Percentiles rank a stretch among this genome's conserved stretches.
phyloP scores from a whole-genome alignment of 2,888 invertebrate species.

The Cylloceria caligata region DNA sequence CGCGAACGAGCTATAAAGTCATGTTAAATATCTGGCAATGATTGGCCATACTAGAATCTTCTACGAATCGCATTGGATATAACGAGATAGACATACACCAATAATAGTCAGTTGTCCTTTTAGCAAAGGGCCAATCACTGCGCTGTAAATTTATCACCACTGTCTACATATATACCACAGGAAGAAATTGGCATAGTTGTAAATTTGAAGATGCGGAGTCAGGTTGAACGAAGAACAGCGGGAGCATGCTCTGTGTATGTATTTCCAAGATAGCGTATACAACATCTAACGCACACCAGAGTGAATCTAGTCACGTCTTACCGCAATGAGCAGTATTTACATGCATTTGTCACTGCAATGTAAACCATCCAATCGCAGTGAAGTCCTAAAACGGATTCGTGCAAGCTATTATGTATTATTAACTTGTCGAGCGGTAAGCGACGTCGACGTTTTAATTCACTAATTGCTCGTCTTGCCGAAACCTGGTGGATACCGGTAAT shows the following conservation, averaged over 20 bases:
- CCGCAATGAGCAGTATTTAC: background rate
- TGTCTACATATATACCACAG: background rate
- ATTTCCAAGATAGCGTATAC: background rate
- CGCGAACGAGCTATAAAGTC: background rate
- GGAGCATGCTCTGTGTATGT: background rate
- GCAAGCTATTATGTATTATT: slow-evolving; percentile 30
- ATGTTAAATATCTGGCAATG: background rate
- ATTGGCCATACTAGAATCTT: background rate
- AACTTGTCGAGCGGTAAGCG: slow-evolving; percentile 14
- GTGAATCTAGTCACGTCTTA: background rate
- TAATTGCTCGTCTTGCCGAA: background rate
- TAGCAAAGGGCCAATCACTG: background rate
- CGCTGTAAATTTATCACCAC: background rate
- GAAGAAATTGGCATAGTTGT: background rate
- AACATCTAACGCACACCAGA: background rate
- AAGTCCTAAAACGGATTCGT: slow-evolving; percentile 5
- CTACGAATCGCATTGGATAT: background rate
- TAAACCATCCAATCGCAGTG: background rate
- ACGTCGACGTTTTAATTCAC: background rate
- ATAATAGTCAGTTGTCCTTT: background rate
- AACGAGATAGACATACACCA: background rate
- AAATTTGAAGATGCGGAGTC: background rate
- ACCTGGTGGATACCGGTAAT: background rate
- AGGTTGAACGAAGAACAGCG: background rate
- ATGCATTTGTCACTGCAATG: slow-evolving; percentile 4